Percentiles rank a stretch among this genome's conserved stretches.
phyloP scores from a whole-genome alignment of 1,140 invertebrate species.

The Agraylea sexmaculata region DNA sequence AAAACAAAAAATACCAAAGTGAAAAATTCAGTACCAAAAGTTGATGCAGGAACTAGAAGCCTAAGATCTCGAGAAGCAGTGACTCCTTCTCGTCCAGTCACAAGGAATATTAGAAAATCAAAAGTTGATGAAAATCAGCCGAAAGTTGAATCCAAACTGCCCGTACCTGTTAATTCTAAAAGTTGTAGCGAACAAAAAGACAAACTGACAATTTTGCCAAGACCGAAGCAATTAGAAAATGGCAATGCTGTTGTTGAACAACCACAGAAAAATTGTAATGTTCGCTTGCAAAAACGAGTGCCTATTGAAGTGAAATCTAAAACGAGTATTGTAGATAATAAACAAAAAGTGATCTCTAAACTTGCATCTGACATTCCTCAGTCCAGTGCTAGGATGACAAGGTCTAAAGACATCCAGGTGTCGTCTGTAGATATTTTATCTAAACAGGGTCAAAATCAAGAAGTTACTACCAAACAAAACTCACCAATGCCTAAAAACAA shows the following conservation, averaged over 20 bases:
- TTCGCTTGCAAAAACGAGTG: constrained; percentile 12
- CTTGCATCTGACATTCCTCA: background rate
- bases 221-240: constrained; percentile 4
- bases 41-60: constrained; percentile 4
- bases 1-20: background rate
- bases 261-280: constrained; percentile 6
- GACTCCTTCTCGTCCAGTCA: background rate
- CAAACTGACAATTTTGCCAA: constrained; percentile 5
- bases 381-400: constrained; percentile 13
- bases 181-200: background rate
- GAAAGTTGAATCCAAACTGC: constrained; percentile 17
- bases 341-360: background rate
- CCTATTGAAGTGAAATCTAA: constrained; percentile 12
- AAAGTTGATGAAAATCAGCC: too few species aligned
- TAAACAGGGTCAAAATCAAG: background rate
- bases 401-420: constrained; percentile 16
- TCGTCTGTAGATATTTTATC: constrained; percentile 9
- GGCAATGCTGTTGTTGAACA: constrained; percentile 1
- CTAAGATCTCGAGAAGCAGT: background rate
- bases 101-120: too few species aligned
- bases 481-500: too few species aligned
- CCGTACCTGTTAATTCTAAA: constrained; percentile 12
- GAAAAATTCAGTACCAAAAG: constrained; percentile 1
- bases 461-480: too few species aligned
- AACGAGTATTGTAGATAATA: too few species aligned